Base-by-base conservation (phyloP, 2,113 vertebrate genomes). In the Lipophrys pholis region DNA sequence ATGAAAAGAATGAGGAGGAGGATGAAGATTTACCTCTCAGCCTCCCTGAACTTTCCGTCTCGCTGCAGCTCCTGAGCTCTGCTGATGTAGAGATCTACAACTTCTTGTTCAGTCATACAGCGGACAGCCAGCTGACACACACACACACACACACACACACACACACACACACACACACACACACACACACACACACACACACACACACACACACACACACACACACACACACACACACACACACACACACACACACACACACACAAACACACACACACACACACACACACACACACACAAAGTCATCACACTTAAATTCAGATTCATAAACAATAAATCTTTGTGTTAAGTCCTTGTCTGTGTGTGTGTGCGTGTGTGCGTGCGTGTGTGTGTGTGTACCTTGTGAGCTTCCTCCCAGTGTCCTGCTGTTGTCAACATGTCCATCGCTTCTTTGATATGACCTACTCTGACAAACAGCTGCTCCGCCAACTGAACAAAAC, bases 351-450 rank as follows among this genome's bases (percentile, higher is more conserved):
- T n/a, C n/a, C n/a, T n/a, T n/a, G n/a, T n/a, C n/a, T n/a, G n/a
- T n/a, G n/a, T n/a, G n/a, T n/a, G n/a, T n/a, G n/a, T n/a, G n/a
- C n/a, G n/a, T n/a, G n/a, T n/a, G n/a, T n/a, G n/a, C n/a, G n/a
- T n/a, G n/a, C n/a, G 21, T 6, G 11, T 50, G 8, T 43, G 11
- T 8, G 55, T 14, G 52, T 15, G 21, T 35, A 97, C 97, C 95
- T 97, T 97, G 76, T 99, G 96, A 50, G 97, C 97, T 68, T 96
- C 94, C 61, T 99, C 98, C 98, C 97, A 99, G 86, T 71, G 92
- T 21, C 97, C 97, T 0, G 95, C 97, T 56, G 96, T 89, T 0
- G 95, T 97, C 88, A 96, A 97, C 98, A 99, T 99, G 80, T 97
- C 96, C 4, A 99, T 95, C n/a, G 97, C 98, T 38, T 97, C 97